Evolutionary conservation across 2,113 vertebrate species (phyloP), one percentile per base, ranked within the genome.

Genomic region (Polypterus senegalus): DNA sequence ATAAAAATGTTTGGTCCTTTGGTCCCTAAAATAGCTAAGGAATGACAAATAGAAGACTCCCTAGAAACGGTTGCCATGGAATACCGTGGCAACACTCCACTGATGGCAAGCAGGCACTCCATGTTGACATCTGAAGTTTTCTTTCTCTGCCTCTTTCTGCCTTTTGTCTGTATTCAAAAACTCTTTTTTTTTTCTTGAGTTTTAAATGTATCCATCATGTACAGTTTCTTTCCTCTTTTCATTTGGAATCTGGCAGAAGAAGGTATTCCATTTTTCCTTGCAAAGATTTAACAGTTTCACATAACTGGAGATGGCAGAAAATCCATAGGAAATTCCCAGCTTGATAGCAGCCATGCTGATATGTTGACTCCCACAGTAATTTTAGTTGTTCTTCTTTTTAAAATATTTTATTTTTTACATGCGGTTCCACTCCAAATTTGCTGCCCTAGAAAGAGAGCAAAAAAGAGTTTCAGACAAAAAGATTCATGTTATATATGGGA

Each of bases 1-100:
- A 88, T 97, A 87, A 95, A 97, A 98, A 97, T 85, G 92, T 97
- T 98, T 96, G 94, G 94, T 97, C 95, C 91, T 97, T 98, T 98
- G 94, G 95, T 97, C 94, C 95, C 95, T 94, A 97, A 85, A 94
- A 93, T 92, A 96, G 92, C 92, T 94, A 94, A 97, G 95, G 95
- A 98, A 97, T 98, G 94, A 96, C 91, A 91, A 88, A 88, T 91
- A 27, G 27, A 89, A 93, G 88, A 94, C 89, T 93, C 86, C 83
- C 82, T 83, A 83, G 86, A 81, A 84, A 89, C 83, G 74, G 84
- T 83, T 87, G 88, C 89, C 86, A 87, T 82, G 82, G 81, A 69
- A 82, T 78, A 64, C 54, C 86, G 86, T 82, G 79, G 86, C 88
- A 92, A 88, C 85, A 1, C 72, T 87, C 88, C 85, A 78, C 83